These are phyloP conservation scores for Drosophila erecta DNA, from an alignment of 1,140 invertebrate species.

Conservation along the genomic window DNA sequence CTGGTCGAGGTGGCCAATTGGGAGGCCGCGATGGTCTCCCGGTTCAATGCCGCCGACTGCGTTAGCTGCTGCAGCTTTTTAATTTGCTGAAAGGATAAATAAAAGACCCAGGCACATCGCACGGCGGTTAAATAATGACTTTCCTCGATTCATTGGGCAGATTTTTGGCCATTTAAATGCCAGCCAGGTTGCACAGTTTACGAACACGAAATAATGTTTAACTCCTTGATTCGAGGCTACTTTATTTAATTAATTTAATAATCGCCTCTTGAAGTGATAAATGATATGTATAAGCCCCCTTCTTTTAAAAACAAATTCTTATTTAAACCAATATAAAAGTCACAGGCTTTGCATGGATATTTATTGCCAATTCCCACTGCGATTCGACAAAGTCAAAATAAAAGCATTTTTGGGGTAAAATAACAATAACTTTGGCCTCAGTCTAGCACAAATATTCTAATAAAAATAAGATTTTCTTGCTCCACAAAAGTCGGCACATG, in stretches of 20 bases:
- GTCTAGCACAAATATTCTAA: constrained; percentile 2
- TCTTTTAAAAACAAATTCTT: background rate
- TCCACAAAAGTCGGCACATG: background rate
- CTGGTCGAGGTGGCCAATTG: constrained; percentile 84
- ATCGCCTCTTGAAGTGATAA: background rate
- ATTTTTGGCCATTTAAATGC: too few relatives aligned
- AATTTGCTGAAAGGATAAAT: constrained; percentile 76
- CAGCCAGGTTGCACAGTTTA: too few relatives aligned
- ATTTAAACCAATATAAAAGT: background rate
- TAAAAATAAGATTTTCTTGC: background rate
- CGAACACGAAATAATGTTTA: too few relatives aligned
- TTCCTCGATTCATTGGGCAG: background rate
- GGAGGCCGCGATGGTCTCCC: constrained; percentile 84
- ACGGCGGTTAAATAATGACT: constrained; percentile 17
- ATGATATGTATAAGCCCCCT: too few relatives aligned
- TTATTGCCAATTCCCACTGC: background rate
- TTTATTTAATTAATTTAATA: too few relatives aligned
- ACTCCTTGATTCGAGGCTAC: too few relatives aligned
- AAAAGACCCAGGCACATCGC: constrained; percentile 9
- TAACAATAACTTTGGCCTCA: background rate
- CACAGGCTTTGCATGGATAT: background rate
- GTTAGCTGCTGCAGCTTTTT: constrained; percentile 84
- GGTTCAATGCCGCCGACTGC: constrained; percentile 82
- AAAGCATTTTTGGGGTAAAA: background rate
- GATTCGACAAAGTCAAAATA: background rate